phyloP scores from a whole-genome alignment of 92 coral and sea anemone species.

The Porites divaricata region DNA sequence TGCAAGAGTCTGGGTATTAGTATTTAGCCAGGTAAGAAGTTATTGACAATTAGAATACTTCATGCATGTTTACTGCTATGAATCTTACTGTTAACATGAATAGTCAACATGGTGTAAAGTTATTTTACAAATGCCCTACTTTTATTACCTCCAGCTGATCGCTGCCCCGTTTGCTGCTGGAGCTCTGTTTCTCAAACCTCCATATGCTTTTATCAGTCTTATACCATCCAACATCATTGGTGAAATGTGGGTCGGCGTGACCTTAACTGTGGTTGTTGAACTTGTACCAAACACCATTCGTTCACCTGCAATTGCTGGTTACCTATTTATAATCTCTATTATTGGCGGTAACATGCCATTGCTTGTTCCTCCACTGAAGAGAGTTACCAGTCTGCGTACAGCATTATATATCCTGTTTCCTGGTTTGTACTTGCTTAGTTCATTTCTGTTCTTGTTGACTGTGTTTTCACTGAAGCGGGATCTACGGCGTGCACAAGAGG shows the following conservation, averaged over 20 bases:
- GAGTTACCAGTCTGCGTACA: constrained; percentile 77
- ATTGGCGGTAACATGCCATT: constrained; percentile 95
- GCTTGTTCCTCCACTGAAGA: constrained; percentile 83
- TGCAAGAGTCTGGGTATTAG: constrained; percentile 94
- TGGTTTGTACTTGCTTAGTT: constrained; percentile 89
- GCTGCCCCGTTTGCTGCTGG: constrained; percentile 99
- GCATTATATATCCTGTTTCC: constrained; percentile 90
- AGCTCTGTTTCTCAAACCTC: constrained; percentile 89
- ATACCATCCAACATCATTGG: constrained; percentile 92
- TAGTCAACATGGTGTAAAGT: neutral
- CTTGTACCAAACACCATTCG: constrained; percentile 91
- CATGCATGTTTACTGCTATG: too few relatives aligned
- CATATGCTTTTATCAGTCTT: constrained; percentile 91
- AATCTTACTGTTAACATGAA: neutral
- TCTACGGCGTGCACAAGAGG: constrained; percentile 47
- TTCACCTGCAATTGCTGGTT: constrained; percentile 86
- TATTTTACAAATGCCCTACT: neutral
- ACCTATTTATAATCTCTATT: constrained; percentile 85
- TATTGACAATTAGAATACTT: too few relatives aligned
- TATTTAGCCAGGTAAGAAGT: constrained; percentile 85
- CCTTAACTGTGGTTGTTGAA: constrained; percentile 93
- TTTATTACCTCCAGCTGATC: constrained; percentile 61
- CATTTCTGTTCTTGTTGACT: constrained; percentile 86
- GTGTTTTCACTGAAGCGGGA: constrained; percentile 90
- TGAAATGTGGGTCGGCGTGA: constrained; percentile 99